Percentiles rank a stretch among this genome's conserved stretches.
phyloP scores from a whole-genome alignment of 2,797 vertebrate genomes.

The Leuciscus waleckii region DNA sequence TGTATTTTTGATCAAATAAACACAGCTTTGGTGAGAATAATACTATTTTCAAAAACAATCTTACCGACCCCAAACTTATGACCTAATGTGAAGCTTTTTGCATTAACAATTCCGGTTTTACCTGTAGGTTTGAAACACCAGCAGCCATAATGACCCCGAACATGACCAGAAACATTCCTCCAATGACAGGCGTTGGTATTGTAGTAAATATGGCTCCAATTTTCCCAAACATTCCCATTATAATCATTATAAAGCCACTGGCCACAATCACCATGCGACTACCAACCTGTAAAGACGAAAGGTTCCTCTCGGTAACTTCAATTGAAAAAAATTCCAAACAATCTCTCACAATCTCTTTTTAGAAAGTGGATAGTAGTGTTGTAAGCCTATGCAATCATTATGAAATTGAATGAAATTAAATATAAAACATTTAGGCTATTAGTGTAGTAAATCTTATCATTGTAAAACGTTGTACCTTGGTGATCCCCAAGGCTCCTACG shows the following conservation, averaged over 20 bases:
- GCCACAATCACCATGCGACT: slow-evolving; percentile 90
- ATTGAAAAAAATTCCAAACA: not conserved
- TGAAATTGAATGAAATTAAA: not conserved
- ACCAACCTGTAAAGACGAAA: slow-evolving; percentile 82
- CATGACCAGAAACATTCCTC: slow-evolving; percentile 96
- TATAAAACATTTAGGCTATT: not conserved
- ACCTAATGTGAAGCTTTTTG: not conserved
- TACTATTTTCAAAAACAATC: not conserved
- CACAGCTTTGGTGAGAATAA: not conserved
- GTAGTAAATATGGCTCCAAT: slow-evolving; percentile 90
- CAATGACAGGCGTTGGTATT: slow-evolving; percentile 91
- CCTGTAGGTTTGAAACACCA: slow-evolving; percentile 94
- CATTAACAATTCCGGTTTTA: slow-evolving; percentile 57
- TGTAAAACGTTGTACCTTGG: slow-evolving; percentile 80
- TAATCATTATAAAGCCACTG: slow-evolving; percentile 84
- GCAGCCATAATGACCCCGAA: slow-evolving; percentile 91
- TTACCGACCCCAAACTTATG: not conserved
- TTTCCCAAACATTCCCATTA: slow-evolving; percentile 91
- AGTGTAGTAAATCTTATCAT: not conserved
- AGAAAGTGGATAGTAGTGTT: not conserved
- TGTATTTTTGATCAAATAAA: not conserved
- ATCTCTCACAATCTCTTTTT: not conserved
- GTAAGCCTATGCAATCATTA: not conserved
- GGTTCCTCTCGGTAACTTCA: not conserved
- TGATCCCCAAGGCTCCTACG: slow-evolving; percentile 91